Base-by-base conservation (phyloP, 2,797 vertebrate genomes). In the Mallotus villosus region DNA sequence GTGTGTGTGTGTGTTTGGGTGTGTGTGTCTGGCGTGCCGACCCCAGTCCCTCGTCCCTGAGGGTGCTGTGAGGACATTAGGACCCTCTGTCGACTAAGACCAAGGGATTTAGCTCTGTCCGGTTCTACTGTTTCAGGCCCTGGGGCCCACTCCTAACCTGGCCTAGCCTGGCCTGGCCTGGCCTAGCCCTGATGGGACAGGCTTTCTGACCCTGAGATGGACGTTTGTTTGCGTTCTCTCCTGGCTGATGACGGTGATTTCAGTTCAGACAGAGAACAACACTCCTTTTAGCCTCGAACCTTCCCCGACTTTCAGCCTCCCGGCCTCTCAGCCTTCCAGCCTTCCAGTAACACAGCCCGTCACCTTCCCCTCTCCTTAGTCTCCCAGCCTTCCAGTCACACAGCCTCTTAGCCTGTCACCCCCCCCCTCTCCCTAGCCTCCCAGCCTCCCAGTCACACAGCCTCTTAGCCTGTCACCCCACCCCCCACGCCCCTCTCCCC, bases 51-150 rank as follows among this genome's bases (percentile, higher is more conserved):
- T 57, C 53, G 5, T 57, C 53, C 53, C 21, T 17, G 2, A 55
- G 51, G 21, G 17, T 17, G 53, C 12, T 57, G 16, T 21, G 12
- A 55, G 53, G 21, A 21, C 17, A 57, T 88, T 89, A 87, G 84
- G 88, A 37, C 87, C 89, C 88, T 88, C 88, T 83, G 77, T 84
- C 81, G 90, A 90, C 91, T 85, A 73, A 78, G 81, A 79, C 84
- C 32, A 87, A 79, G 82, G 81, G 81, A 81, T 90, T 91, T 71
- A 46, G 68, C 62, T 17, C 29, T 24, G 8, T 19, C 79, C 81
- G 67, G 68, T 84, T 89, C 87, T 89, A 90, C 79, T 84, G 86
- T 91, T 91, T 90, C 80, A 89, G 74, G 76, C 81, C 87, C 82
- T 57, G 73, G 70, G 85, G 84, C 85, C 57, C 63, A 46, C 29